Conservation (phyloP, 1,140 invertebrate genomes). For the Zaprionus africanus region DNA sequence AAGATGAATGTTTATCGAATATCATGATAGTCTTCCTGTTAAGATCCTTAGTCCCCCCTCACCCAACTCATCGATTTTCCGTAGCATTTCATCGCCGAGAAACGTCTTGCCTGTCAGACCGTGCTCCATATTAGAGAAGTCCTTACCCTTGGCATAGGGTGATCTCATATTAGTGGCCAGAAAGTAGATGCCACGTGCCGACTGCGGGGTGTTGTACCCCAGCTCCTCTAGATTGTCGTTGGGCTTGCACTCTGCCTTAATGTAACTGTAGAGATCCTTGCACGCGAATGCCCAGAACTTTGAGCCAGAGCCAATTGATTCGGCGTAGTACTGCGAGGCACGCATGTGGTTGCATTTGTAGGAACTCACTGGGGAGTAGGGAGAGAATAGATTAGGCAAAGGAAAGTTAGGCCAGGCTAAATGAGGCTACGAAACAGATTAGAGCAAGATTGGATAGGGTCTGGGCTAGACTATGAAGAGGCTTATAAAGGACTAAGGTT, state of each 20-base stretch:
- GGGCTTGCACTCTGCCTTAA: neutral
- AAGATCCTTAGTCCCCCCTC: neutral
- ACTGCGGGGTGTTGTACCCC: constrained; percentile 5
- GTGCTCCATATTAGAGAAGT: constrained; percentile 18
- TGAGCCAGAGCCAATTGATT: constrained; percentile 18
- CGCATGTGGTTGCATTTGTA: constrained; percentile 44
- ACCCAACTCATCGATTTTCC: neutral
- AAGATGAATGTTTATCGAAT: neutral
- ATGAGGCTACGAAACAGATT: too few species aligned
- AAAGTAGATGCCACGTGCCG: constrained; percentile 45
- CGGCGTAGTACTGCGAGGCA: constrained; percentile 39
- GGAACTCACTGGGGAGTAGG: neutral
- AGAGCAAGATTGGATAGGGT: too few species aligned
- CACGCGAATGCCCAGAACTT: constrained; percentile 34
- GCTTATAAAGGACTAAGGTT: too few species aligned
- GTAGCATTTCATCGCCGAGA: constrained; percentile 18
- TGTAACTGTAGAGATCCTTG: constrained; percentile 7
- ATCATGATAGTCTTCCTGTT: neutral
- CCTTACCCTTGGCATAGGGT: constrained; percentile 29
- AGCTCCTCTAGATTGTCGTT: constrained; percentile 7
- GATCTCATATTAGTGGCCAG: constrained; percentile 13
- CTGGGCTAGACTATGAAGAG: too few species aligned
- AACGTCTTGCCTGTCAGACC: constrained; percentile 15
- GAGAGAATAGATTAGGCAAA: neutral
- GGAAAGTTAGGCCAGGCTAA: too few species aligned